phyloP scores from a whole-genome alignment of 2,113 vertebrate species.

The Dicrurus megarhynchus region DNA sequence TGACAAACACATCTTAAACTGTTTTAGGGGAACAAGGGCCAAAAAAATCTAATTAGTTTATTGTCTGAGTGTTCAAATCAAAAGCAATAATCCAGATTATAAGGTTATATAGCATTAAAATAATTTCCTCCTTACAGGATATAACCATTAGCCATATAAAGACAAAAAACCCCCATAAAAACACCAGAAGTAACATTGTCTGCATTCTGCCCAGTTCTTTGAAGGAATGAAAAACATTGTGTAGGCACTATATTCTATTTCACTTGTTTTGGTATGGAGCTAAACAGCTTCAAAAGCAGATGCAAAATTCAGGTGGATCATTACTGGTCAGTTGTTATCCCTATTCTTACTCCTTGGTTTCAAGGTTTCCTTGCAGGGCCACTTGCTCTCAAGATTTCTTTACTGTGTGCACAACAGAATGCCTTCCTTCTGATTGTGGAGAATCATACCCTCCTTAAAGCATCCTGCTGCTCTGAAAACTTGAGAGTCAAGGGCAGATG shows the following conservation, averaged over 20 bases:
- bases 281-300: neutral
- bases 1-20: neutral
- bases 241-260: neutral
- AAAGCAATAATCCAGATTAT: neutral
- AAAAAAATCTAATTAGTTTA: neutral
- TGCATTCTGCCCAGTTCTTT: neutral
- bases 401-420: neutral
- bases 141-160: neutral
- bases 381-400: neutral
- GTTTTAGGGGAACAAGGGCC: neutral
- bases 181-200: neutral
- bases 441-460: neutral
- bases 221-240: neutral
- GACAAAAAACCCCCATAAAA: neutral
- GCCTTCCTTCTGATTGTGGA: neutral
- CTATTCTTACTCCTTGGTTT: neutral
- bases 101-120: neutral
- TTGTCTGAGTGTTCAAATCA: neutral
- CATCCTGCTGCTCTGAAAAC: neutral
- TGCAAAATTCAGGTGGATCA: neutral
- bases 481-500: neutral
- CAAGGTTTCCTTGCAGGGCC: fast-evolving
- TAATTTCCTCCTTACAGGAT: neutral
- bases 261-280: neutral
- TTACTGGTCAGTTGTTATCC: neutral